Evolutionary conservation across 2,888 invertebrate genomes (phyloP).

Genomic region (Trisateles emortualis): DNA sequence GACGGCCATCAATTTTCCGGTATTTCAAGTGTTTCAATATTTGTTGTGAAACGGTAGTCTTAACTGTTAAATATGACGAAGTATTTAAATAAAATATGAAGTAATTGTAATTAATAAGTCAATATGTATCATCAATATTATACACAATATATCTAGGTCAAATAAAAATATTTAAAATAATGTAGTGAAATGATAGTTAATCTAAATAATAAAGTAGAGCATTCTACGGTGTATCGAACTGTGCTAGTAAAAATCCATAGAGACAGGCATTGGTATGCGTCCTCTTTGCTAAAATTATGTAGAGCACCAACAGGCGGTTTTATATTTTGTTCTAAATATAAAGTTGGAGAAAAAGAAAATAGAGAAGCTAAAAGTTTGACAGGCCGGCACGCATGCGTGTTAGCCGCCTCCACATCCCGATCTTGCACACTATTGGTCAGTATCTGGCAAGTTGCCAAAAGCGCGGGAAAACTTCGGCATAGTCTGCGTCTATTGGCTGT

Average conservation of each 20-base stretch:
- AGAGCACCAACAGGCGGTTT: conserved; percentile 47
- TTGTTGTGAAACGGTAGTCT: conserved; percentile 32
- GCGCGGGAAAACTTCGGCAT: conserved; percentile 75
- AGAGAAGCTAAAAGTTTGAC: conserved; percentile 52
- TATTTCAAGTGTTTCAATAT: conserved; percentile 56
- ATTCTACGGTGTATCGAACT: neutral
- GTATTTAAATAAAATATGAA: neutral
- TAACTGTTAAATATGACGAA: neutral
- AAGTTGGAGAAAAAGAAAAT: conserved; percentile 57
- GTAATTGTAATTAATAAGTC: neutral
- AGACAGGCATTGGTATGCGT: conserved; percentile 1
- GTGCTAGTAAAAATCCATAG: neutral
- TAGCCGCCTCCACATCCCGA: conserved; percentile 67
- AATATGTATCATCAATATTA: neutral
- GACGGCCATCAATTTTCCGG: conserved; percentile 57
- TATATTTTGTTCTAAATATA: conserved; percentile 58
- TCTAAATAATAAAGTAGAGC: neutral
- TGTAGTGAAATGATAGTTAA: neutral
- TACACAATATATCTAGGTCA: neutral
- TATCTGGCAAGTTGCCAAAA: conserved; percentile 80
- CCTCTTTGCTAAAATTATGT: conserved; percentile 21
- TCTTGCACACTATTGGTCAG: conserved; percentile 73
- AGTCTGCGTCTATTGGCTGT: conserved; percentile 71
- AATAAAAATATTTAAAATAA: neutral
- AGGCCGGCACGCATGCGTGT: conserved; percentile 60